phyloP scores from a whole-genome alignment of 1,140 invertebrate genomes.

The Globodera ellingtonae region DNA sequence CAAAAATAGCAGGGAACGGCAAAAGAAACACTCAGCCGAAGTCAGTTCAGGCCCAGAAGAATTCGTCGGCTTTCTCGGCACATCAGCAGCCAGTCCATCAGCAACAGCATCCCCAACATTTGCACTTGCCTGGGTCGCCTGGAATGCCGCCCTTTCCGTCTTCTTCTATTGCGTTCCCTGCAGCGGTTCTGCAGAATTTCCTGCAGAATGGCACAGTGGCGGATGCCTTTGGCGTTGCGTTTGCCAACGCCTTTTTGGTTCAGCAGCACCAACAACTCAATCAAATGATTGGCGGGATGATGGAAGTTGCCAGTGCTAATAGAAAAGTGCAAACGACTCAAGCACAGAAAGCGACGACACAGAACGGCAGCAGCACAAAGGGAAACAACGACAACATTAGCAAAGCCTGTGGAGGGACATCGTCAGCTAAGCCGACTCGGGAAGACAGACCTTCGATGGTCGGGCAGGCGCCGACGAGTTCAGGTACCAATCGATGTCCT shows the following conservation, averaged over 20 bases:
- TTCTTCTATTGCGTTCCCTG: background rate
- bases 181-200: background rate
- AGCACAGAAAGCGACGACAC: background rate
- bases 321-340: background rate
- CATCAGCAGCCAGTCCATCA: background rate
- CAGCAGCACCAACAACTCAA: background rate
- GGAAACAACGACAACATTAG: background rate
- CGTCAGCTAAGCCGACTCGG: background rate
- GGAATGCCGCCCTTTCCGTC: background rate
- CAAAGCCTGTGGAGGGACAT: background rate
- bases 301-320: background rate
- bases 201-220: background rate
- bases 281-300: conserved; percentile 1
- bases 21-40: background rate
- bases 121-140: background rate
- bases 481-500: background rate
- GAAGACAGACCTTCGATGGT: conserved; percentile 8
- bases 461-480: background rate
- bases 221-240: background rate
- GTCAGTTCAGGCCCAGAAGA: background rate
- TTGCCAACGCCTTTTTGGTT: background rate
- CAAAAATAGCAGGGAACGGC: background rate
- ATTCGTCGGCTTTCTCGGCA: background rate
- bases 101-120: background rate
- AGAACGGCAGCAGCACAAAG: background rate